Evolutionary conservation across 2,888 invertebrate genomes (phyloP).

Genomic region (Scaptodrosophila latifasciaeformis): DNA sequence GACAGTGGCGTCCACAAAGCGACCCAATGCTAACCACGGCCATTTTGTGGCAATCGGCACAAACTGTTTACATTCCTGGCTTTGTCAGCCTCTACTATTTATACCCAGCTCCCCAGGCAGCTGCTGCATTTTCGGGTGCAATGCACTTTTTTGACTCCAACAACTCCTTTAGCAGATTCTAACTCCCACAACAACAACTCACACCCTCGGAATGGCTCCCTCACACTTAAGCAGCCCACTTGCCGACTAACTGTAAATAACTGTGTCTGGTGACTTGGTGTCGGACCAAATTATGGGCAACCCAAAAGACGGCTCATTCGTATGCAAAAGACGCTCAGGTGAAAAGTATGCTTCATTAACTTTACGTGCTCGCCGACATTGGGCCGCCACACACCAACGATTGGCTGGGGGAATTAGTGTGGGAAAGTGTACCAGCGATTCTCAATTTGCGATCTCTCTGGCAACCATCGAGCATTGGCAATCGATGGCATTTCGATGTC

Average conservation of each 20-base stretch:
- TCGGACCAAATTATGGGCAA: conserved; percentile 42
- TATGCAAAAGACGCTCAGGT: conserved; percentile 36
- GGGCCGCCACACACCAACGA: neutral
- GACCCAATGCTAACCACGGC: neutral
- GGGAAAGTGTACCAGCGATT: neutral
- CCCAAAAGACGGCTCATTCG: conserved; percentile 48
- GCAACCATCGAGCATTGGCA: neutral
- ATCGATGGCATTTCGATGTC: conserved; percentile 23
- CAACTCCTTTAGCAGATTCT: neutral
- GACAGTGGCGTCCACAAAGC: conserved; percentile 1
- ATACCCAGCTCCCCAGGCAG: conserved; percentile 23
- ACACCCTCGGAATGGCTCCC: too few relatives aligned
- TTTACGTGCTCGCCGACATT: conserved; percentile 14
- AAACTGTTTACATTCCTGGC: conserved; percentile 14
- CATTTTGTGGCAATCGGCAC: neutral
- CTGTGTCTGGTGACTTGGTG: conserved; percentile 54
- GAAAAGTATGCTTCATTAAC: conserved; percentile 57
- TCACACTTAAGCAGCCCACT: conserved; percentile 5
- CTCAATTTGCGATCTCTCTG: neutral
- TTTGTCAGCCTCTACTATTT: conserved; percentile 39
- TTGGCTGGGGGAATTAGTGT: neutral
- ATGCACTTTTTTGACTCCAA: conserved; percentile 38
- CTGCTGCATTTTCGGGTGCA: conserved; percentile 39
- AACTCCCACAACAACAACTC: conserved; percentile 11
- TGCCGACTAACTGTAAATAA: conserved; percentile 42